phyloP scores from a whole-genome alignment of 2,113 vertebrate genomes.

The Phoenicopterus ruber region DNA sequence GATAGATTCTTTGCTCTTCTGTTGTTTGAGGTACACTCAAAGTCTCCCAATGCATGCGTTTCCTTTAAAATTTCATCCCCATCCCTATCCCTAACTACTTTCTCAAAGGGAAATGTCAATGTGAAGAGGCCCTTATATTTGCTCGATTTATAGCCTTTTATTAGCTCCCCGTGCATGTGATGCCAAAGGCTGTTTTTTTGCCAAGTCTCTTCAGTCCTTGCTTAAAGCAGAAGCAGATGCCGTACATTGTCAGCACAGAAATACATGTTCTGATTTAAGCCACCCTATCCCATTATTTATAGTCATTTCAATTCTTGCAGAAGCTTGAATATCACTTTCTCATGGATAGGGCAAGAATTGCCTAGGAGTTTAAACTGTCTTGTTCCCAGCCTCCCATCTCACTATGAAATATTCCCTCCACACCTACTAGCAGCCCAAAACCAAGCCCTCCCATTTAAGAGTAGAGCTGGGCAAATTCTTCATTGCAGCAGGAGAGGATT shows the following conservation, averaged over 20 bases:
- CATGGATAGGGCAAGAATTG: neutral
- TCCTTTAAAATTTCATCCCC: slow-evolving; percentile 36
- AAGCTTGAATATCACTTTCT: neutral
- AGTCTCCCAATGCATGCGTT: slow-evolving; percentile 22
- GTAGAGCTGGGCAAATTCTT: neutral
- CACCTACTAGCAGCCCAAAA: neutral
- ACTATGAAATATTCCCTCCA: neutral
- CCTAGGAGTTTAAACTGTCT: neutral
- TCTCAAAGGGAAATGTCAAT: slow-evolving; percentile 50
- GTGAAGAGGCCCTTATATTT: slow-evolving; percentile 43
- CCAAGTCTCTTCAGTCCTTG: slow-evolving; percentile 26
- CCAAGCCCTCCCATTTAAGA: neutral
- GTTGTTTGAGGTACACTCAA: neutral
- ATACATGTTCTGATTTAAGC: slow-evolving; percentile 30
- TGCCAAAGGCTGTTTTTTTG: slow-evolving; percentile 33
- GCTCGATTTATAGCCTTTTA: slow-evolving; percentile 48
- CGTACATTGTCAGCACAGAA: slow-evolving; percentile 20
- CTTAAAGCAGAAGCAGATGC: slow-evolving; percentile 65
- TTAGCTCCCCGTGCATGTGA: slow-evolving; percentile 9
- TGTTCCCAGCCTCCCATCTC: neutral
- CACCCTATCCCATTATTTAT: slow-evolving; percentile 13
- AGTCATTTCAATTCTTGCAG: slow-evolving; percentile 25
- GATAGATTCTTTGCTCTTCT: neutral
- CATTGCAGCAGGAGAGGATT: neutral
- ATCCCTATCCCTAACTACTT: slow-evolving; percentile 10